These are phyloP conservation scores for Trichechus manatus DNA, from an alignment of 2,113 vertebrate genomes.

Conservation along the genomic window DNA sequence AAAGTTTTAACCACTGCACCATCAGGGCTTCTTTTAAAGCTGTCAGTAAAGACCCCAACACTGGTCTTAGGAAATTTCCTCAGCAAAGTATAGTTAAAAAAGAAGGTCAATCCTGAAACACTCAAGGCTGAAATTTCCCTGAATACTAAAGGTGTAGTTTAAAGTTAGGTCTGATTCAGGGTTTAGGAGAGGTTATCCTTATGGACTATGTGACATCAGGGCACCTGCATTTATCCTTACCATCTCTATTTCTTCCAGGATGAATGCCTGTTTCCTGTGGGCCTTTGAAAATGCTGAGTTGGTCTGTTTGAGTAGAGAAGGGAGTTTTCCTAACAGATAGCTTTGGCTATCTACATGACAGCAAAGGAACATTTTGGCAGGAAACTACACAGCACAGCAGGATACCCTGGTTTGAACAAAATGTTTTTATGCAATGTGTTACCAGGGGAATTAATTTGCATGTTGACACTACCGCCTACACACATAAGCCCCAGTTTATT, in stretches of 20 bases:
- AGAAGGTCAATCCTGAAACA: not conserved
- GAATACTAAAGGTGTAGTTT: not conserved
- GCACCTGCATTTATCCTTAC: not conserved
- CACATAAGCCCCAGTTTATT: conserved; percentile 31
- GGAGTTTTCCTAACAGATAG: conserved; percentile 63
- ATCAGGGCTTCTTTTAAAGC: too few relatives aligned
- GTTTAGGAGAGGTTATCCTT: not conserved
- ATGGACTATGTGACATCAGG: not conserved
- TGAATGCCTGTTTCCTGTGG: not conserved
- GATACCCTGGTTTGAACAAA: conserved; percentile 76
- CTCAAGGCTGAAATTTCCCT: not conserved
- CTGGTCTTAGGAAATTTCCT: not conserved
- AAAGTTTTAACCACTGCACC: too few relatives aligned
- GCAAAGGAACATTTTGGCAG: conserved; percentile 77
- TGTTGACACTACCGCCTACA: conserved; percentile 70
- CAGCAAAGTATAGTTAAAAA: conserved; percentile 2
- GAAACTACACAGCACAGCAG: conserved; percentile 72
- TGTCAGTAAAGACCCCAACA: not conserved
- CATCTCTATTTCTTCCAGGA: conserved; percentile 11
- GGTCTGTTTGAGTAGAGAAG: conserved; percentile 17
- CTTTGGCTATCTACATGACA: conserved; percentile 72
- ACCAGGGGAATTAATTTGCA: conserved; percentile 72
- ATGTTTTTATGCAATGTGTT: conserved; percentile 79
- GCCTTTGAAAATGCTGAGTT: conserved; percentile 1
- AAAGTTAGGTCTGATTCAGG: not conserved